Evolutionary conservation across 64 coral and sea anemone species (phyloP), one percentile per base, ranked within the genome.

Genomic region (Catalaphyllia jardinei): DNA sequence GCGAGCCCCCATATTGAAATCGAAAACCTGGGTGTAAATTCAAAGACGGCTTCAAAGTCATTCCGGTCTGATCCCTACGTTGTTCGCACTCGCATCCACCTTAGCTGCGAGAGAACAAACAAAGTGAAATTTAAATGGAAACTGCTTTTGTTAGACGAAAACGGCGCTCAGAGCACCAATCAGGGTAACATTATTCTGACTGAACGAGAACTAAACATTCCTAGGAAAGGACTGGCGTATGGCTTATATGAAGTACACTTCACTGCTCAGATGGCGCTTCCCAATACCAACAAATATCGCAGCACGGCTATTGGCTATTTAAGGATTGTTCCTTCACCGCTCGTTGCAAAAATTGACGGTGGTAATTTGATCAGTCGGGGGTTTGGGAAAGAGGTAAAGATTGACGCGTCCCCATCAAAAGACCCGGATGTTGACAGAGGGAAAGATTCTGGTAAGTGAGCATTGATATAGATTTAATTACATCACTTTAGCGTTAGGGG

Each of bases 301-400:
- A 62, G 76, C 76, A 77, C 54, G 55, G 81, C 80, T 60, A 71
- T 25, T 20, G 93, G 93, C 46, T 94, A 86, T 38, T 29, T 94
- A 11, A 62, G 51, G 49, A 79, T 94, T 62, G 75, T 86, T 54
- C 80, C 93, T 60, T 90, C 93, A 8, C 67, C 30, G 20, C 82
- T 94, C n/a, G 38, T 90, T 31, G 88, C 93, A 13, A 90, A 61
- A 71, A 90, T 94, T 62, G 83, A 79, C 8, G 93, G 93, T 49
- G 93, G 88, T 0, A 86, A 67, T 63, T 71, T 87, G 29, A 29
- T 94, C 10, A 89, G 87, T 33, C 77, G 88, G 52, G 93, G 93
- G n/a, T 79, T 94, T 94, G 93, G 93, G 38, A 71, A 42, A 38
- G 60, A 90, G 24, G 13, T 94, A 29, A 73, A 62, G 20, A 17